A percentile compares a stretch with the other conserved stretches of the same genome.
phyloP scores from a whole-genome alignment of 1,140 invertebrate genomes.

The Ruditapes philippinarum region DNA sequence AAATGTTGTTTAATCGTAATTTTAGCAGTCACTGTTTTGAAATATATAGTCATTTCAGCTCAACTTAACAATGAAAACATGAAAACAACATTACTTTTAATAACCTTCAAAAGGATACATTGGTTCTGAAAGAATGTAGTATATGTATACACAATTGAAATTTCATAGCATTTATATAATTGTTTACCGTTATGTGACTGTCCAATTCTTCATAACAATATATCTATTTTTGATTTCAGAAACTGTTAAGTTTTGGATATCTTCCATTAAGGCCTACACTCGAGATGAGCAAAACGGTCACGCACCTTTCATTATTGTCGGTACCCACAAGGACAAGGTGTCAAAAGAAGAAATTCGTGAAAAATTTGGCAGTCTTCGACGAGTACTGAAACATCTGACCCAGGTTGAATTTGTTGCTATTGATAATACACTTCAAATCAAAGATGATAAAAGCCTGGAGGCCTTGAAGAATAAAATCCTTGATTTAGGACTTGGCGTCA shows the following conservation, averaged over 20 bases:
- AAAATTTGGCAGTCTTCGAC: neutral
- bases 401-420: neutral
- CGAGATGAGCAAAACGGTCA: neutral
- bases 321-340: conserved; percentile 38
- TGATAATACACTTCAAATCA: neutral
- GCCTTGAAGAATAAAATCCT: conserved; percentile 20
- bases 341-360: neutral
- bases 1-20: too few relatives aligned
- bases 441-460: neutral
- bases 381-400: neutral
- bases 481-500: neutral
- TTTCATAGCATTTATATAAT: too few relatives aligned
- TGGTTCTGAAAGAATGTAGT: too few relatives aligned
- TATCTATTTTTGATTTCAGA: neutral
- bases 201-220: too few relatives aligned
- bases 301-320: conserved; percentile 53
- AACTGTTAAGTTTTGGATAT: conserved; percentile 52
- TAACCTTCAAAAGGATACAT: too few relatives aligned
- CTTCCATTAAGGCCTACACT: conserved; percentile 32
- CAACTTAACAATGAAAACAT: too few relatives aligned
- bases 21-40: too few relatives aligned
- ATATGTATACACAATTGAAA: too few relatives aligned
- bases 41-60: too few relatives aligned
- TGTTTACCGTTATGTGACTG: too few relatives aligned
- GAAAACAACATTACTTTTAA: too few relatives aligned